phyloP scores from a whole-genome alignment of 2,888 invertebrate species.

The Biston stratarius region DNA sequence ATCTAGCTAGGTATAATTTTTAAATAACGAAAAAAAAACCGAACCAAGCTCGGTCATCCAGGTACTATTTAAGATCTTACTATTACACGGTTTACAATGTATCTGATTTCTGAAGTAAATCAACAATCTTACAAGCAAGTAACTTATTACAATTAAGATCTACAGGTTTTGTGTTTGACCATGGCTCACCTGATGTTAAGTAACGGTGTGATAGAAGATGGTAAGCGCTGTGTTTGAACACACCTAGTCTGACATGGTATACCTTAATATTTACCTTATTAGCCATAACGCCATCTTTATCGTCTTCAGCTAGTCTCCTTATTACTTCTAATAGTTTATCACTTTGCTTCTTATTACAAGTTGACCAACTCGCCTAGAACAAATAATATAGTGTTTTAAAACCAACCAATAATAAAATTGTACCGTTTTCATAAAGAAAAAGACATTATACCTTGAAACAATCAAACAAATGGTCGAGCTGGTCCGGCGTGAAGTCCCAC shows the following conservation, averaged over 20 bases:
- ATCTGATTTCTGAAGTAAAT: no score
- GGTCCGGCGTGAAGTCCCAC: slow-evolving; percentile 99
- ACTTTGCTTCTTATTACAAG: slow-evolving; percentile 97
- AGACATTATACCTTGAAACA: slow-evolving; percentile 92
- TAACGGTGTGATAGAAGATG: no score
- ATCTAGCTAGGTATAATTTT: no score
- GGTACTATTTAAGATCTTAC: no score
- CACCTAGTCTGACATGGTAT: background rate
- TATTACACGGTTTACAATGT: no score
- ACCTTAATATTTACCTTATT: slow-evolving; percentile 90
- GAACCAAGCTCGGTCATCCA: no score
- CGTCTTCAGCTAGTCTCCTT: slow-evolving; percentile 97
- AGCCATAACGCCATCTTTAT: slow-evolving; percentile 99
- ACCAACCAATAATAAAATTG: background rate
- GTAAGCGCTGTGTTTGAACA: no score
- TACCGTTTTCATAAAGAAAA: background rate
- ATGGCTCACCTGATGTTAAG: no score
- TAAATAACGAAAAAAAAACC: no score
- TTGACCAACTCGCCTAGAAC: slow-evolving; percentile 94
- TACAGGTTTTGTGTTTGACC: no score
- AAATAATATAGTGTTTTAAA: background rate
- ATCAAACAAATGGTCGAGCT: slow-evolving; percentile 98
- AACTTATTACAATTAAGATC: no score
- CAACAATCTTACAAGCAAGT: no score
- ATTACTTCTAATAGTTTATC: slow-evolving; percentile 98